Percentiles rank a stretch among this genome's conserved stretches.
Evolutionary conservation across 2,113 vertebrate genomes (phyloP).

Genomic region (Aspiorhynchus laticeps): DNA sequence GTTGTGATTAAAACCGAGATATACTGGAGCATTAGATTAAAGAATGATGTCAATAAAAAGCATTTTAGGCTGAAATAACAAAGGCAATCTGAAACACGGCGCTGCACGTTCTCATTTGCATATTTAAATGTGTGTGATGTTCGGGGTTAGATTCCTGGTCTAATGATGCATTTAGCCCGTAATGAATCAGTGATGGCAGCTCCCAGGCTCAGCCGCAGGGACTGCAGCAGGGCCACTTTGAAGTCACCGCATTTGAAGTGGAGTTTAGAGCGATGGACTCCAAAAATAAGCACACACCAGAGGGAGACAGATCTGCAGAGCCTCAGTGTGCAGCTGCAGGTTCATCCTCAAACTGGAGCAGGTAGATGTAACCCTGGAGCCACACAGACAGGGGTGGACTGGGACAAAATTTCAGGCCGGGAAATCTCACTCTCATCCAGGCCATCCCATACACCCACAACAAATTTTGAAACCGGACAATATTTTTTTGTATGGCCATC

Average conservation of each 20-base stretch:
- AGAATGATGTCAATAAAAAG: constrained; percentile 64
- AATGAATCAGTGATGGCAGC: constrained; percentile 78
- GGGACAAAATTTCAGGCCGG: too few relatives aligned
- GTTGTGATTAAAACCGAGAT: constrained; percentile 62
- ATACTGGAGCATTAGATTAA: constrained; percentile 62
- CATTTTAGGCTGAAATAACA: constrained; percentile 57
- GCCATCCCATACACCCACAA: too few relatives aligned
- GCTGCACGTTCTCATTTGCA: constrained; percentile 67
- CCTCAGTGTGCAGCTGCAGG: constrained; percentile 19
- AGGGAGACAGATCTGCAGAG: constrained; percentile 37
- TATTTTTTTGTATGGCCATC: too few relatives aligned
- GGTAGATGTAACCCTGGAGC: constrained; percentile 25
- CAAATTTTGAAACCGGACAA: too few relatives aligned
- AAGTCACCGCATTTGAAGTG: constrained; percentile 54
- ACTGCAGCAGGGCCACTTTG: constrained; percentile 58
- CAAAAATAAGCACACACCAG: constrained; percentile 36
- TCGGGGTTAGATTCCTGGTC: constrained; percentile 75
- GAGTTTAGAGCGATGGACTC: constrained; percentile 45
- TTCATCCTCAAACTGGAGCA: constrained; percentile 32
- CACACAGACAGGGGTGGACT: too few relatives aligned
- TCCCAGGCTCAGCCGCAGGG: constrained; percentile 64
- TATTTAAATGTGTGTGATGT: constrained; percentile 75
- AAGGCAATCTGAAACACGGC: constrained; percentile 58
- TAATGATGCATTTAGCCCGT: constrained; percentile 78
- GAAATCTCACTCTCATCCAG: too few relatives aligned